Percentiles rank a stretch among this genome's conserved stretches.
These are phyloP conservation scores for Oxygymnocypris stewartii DNA, from an alignment of 2,113 vertebrate species.

Conservation along the genomic window DNA sequence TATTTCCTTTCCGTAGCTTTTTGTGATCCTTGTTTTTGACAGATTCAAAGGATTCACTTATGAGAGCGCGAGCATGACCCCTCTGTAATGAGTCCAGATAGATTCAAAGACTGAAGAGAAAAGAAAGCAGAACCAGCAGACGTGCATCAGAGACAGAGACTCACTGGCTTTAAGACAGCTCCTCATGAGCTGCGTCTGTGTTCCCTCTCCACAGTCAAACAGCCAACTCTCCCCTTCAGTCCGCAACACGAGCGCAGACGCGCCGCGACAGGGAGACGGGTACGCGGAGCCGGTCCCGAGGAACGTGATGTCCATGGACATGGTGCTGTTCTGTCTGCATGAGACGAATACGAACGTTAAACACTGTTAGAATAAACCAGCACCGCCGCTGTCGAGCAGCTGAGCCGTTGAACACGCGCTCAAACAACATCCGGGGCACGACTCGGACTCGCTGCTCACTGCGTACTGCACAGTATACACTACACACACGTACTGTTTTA, in stretches of 20 bases:
- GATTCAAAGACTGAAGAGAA: neutral
- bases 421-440: constrained; percentile 9
- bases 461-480: neutral
- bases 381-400: neutral
- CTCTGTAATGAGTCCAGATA: neutral
- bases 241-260: constrained; percentile 85
- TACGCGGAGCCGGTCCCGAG: constrained; percentile 89
- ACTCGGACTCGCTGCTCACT: neutral
- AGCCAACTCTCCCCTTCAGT: constrained; percentile 88
- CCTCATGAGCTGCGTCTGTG: constrained; percentile 91
- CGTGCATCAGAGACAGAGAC: constrained; percentile 20
- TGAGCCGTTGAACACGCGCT: neutral
- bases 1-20: neutral
- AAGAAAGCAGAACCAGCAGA: neutral
- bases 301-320: constrained; percentile 86
- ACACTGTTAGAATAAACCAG: neutral
- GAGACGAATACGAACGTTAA: neutral
- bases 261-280: constrained; percentile 83
- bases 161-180: constrained; percentile 84
- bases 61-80: neutral
- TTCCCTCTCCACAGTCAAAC: constrained; percentile 96
- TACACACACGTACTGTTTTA: neutral
- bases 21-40: neutral
- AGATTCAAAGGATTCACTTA: neutral
- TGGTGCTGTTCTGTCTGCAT: neutral